These are phyloP conservation scores for Crypturellus tataupa DNA, from an alignment of 2,797 vertebrate species.

Conservation along the genomic window DNA sequence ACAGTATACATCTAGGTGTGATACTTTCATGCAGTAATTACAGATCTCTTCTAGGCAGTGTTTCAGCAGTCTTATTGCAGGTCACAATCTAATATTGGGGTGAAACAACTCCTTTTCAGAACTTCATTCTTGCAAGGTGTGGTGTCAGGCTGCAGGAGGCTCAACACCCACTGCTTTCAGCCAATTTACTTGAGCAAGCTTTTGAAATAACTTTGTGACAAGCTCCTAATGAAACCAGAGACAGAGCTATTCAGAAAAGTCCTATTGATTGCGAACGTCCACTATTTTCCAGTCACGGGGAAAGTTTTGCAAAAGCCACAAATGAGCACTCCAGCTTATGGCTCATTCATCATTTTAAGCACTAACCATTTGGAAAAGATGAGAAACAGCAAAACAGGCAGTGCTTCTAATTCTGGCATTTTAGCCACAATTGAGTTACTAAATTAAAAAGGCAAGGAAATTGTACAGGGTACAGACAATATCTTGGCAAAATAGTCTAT, in stretches of 20 bases:
- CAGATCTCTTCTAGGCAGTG: background rate
- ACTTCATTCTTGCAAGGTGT: background rate
- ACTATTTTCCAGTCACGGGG: background rate
- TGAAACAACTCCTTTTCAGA: background rate
- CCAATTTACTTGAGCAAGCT: background rate
- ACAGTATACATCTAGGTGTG: background rate
- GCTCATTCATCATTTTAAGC: background rate
- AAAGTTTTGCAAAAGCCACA: background rate
- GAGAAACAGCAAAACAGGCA: background rate
- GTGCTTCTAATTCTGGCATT: background rate
- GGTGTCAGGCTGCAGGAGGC: background rate
- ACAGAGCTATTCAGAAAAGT: background rate
- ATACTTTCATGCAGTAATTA: background rate
- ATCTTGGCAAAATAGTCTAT: background rate
- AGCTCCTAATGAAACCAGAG: background rate
- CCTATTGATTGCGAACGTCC: background rate
- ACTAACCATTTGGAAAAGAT: background rate
- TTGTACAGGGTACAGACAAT: background rate
- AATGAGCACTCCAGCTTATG: background rate
- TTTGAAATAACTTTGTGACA: conserved; percentile 30
- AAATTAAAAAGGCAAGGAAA: background rate
- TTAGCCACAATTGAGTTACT: background rate
- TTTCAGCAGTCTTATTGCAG: background rate
- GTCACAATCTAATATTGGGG: background rate
- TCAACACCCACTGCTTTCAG: background rate